Conservation (phyloP, 37 sponge, comb jelly and placozoan species). For the Amphimedon queenslandica region DNA sequence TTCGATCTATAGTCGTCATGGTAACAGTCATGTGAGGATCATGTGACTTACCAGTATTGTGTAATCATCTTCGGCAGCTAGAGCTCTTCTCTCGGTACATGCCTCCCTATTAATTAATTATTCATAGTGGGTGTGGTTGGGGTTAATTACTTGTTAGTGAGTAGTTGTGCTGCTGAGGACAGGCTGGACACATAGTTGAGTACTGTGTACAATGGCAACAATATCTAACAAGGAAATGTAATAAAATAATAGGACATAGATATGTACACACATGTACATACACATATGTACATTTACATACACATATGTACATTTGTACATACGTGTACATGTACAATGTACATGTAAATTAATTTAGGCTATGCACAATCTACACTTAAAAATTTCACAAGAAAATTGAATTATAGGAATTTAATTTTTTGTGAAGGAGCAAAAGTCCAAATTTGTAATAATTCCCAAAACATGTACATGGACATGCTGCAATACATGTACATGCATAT, state of each 20-base stretch:
- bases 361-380: no score
- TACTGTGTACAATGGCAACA: constrained; percentile 21
- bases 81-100: constrained; percentile 33
- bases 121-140: background rate
- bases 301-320: no score
- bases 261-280: constrained; percentile 12
- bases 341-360: no score
- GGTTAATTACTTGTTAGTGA: constrained; percentile 10
- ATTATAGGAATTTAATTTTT: no score
- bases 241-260: no score
- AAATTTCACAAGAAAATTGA: no score
- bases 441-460: no score
- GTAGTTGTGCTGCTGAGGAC: constrained; percentile 39
- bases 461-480: no score
- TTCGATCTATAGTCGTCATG: background rate
- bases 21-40: background rate
- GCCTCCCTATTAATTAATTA: background rate
- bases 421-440: no score
- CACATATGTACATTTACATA: constrained; percentile 11
- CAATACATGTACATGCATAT: no score
- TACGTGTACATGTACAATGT: no score
- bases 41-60: background rate
- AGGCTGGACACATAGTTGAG: constrained; percentile 43
- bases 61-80: constrained; percentile 45
- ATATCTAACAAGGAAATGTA: background rate